Evolutionary conservation across 2,888 invertebrate genomes (phyloP).

Genomic region (Volucella zonaria): DNA sequence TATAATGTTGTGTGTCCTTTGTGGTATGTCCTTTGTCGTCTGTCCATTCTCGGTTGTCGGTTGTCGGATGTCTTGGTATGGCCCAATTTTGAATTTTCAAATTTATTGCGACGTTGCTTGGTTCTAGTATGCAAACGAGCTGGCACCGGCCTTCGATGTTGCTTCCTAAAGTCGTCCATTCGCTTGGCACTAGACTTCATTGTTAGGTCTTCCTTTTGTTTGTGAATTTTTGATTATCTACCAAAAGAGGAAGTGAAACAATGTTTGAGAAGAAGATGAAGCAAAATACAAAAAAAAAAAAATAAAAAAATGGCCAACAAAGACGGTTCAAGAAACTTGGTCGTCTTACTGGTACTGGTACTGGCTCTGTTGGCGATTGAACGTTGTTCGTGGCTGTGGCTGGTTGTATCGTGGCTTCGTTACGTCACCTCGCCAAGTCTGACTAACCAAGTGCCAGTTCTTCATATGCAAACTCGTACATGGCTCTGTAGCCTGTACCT

Average conservation of each 20-base stretch:
- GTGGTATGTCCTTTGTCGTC: no score
- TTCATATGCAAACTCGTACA: conserved; percentile 8
- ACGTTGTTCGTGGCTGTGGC: conserved; percentile 16
- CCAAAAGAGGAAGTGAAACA: conserved; percentile 45
- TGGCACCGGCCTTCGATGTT: conserved; percentile 17
- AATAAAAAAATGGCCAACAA: conserved; percentile 39
- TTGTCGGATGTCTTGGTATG: conserved; percentile 32
- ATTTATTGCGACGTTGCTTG: conserved; percentile 14
- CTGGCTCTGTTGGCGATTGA: conserved; percentile 18
- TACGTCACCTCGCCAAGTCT: conserved; percentile 52
- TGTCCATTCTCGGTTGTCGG: not conserved
- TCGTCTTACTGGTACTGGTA: conserved; percentile 35
- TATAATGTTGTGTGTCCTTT: no score
- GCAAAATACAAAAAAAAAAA: not conserved
- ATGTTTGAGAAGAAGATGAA: conserved; percentile 41
- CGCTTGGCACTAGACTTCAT: conserved; percentile 20
- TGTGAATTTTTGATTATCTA: conserved; percentile 33
- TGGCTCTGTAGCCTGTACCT: conserved; percentile 29
- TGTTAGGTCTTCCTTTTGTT: conserved; percentile 35
- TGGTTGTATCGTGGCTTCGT: conserved; percentile 54
- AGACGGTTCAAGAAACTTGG: conserved; percentile 70
- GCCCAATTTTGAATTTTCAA: conserved; percentile 35
- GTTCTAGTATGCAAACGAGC: conserved; percentile 5
- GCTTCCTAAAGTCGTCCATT: conserved; percentile 38
- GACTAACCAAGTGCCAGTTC: not conserved